A percentile compares a stretch with the other conserved stretches of the same genome.
phyloP scores from a whole-genome alignment of 2,888 invertebrate species.

The Sarcophaga carnaria region DNA sequence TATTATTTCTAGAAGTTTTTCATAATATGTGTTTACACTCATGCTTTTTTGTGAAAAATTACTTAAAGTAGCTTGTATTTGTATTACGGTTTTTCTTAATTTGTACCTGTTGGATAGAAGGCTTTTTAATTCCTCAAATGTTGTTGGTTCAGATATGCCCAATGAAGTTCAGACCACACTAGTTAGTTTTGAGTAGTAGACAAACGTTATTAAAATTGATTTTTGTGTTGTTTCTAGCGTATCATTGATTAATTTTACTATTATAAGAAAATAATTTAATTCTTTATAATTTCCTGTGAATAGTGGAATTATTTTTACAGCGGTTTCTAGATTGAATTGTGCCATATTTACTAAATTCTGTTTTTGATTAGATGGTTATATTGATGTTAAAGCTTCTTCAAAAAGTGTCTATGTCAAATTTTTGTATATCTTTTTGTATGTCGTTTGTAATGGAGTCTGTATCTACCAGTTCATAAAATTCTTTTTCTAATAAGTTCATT shows the following conservation, averaged over 20 bases:
- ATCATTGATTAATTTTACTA: background rate
- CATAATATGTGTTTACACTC: background rate
- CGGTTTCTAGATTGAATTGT: constrained; percentile 5
- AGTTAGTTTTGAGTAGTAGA: background rate
- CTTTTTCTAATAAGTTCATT: too few relatives aligned
- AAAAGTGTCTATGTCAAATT: background rate
- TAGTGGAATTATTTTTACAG: background rate
- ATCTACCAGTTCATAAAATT: background rate
- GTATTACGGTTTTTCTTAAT: background rate
- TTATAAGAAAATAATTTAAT: constrained; percentile 3
- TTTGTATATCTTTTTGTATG: background rate
- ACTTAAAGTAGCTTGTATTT: background rate
- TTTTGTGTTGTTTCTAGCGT: background rate
- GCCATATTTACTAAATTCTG: background rate
- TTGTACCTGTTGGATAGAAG: background rate
- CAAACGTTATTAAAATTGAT: background rate
- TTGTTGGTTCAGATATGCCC: constrained; percentile 3
- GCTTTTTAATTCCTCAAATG: background rate
- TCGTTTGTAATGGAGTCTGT: background rate
- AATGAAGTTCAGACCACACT: background rate
- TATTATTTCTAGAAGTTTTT: background rate
- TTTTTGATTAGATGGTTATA: background rate
- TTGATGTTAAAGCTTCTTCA: background rate
- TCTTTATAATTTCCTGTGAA: constrained; percentile 27
- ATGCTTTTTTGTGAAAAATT: constrained; percentile 12